Base-by-base conservation (phyloP, 2,797 vertebrate species). In the Lacerta agilis region DNA sequence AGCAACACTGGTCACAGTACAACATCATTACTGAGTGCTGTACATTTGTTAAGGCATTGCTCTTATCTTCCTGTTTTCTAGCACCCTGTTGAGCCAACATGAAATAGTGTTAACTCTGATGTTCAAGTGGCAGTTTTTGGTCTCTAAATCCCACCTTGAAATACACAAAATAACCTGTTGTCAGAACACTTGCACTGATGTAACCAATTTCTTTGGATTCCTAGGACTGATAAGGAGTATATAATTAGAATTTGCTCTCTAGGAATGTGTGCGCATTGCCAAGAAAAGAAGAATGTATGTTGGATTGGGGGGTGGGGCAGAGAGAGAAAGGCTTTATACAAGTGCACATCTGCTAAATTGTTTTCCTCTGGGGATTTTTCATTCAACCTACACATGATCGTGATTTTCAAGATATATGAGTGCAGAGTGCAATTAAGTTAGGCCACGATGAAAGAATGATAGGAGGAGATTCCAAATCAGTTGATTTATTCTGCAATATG, bases 331-430 rank as follows among this genome's bases (percentile, higher is more conserved):
- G 55, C 43, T 18, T 71, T 66, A 17, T 58, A 79, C 75, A 38
- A 84, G 20, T 71, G 10, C 2, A 83, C 89, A 88, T 82, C 33
- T 69, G 23, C 36, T 82, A 89, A 82, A 58, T 33, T 67, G n/a
- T 55, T 64, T 87, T 45, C 71, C 36, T 86, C 41, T 27, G 13
- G 72, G 73, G 79, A 86, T 25, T 69, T 33, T 66, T 33, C 86
- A n/a, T 67, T 36, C 25, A 82, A 66, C 43, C n/a, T 36, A 25
- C 61, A 77, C 61, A 25, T 38, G 23, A 61, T 82, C 43, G 49
- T 55, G 67, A 61, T 43, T 66, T 61, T 33, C 29, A 27, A 58
- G 25, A 86, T 67, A 25, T 75, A 58, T 58, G 77, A 82, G 18
- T 66, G 83, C 67, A 15, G 45, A 41, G 49, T 86, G 82, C 79